Conservation (phyloP, 2,797 vertebrate species). For the Odontamblyopus rebecca region DNA sequence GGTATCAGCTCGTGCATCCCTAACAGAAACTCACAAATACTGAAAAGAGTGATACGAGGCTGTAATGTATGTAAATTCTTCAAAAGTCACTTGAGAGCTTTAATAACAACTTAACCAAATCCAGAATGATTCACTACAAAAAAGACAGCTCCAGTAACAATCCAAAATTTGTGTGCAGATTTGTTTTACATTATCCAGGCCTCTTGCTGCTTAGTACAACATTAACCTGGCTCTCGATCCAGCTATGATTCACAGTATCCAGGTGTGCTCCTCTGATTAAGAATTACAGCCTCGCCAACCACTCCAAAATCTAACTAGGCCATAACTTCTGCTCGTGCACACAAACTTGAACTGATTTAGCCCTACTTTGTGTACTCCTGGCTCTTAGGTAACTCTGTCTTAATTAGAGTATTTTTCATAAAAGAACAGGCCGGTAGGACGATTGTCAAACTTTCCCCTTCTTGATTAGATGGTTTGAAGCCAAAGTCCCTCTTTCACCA, state of each 20-base stretch:
- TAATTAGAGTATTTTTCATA: constrained; percentile 4
- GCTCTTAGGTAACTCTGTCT: constrained; percentile 38
- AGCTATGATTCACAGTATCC: not conserved
- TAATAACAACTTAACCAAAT: too few relatives aligned
- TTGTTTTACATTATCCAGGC: not conserved
- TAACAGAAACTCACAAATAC: too few relatives aligned
- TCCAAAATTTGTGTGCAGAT: not conserved
- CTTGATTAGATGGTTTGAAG: constrained; percentile 41
- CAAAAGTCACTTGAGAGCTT: too few relatives aligned
- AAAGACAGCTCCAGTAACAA: not conserved
- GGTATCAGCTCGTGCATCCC: too few relatives aligned
- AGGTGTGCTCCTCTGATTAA: not conserved
- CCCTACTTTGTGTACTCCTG: constrained; percentile 30
- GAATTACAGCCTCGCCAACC: not conserved
- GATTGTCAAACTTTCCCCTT: constrained; percentile 21
- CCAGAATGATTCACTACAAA: not conserved
- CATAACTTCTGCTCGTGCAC: not conserved
- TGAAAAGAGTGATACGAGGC: too few relatives aligned
- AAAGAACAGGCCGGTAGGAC: constrained; percentile 15
- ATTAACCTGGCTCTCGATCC: not conserved
- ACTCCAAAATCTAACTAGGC: not conserved
- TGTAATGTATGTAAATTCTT: too few relatives aligned
- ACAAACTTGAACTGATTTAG: constrained; percentile 5
- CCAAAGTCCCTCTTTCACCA: constrained; percentile 41
- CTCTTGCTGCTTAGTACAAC: not conserved